Evolutionary conservation across 2,888 invertebrate species (phyloP).

Genomic region (Tachina grossa): DNA sequence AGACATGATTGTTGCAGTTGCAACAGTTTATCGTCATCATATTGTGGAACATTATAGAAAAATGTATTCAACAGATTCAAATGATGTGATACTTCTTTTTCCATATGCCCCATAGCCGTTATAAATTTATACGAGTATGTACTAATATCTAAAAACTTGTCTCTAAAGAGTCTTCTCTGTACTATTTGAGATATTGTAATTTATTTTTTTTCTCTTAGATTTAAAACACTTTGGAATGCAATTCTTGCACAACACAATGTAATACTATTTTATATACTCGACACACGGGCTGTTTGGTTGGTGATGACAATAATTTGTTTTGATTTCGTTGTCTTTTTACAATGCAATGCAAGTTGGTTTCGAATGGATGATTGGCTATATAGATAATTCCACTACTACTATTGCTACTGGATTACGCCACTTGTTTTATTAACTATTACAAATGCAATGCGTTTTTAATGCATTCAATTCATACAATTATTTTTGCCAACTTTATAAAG

Average conservation of each 20-base stretch:
- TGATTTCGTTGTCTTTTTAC: slow-evolving; percentile 42
- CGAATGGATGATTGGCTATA: slow-evolving; percentile 27
- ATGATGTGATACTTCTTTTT: slow-evolving; percentile 66
- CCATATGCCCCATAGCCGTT: slow-evolving; percentile 17
- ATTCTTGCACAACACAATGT: slow-evolving; percentile 62
- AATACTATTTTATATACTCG: slow-evolving; percentile 42
- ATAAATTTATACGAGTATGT: background rate
- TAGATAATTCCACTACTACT: slow-evolving; percentile 44
- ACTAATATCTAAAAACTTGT: background rate
- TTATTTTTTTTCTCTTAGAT: slow-evolving; percentile 33
- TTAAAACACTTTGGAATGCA: slow-evolving; percentile 61
- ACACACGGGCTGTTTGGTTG: slow-evolving; percentile 13
- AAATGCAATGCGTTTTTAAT: slow-evolving; percentile 62
- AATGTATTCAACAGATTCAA: slow-evolving; percentile 60
- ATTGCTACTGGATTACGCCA: slow-evolving; percentile 57
- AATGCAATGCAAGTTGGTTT: slow-evolving; percentile 1
- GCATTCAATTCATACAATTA: slow-evolving; percentile 43
- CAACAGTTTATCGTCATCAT: slow-evolving; percentile 8
- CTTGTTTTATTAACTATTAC: slow-evolving; percentile 46
- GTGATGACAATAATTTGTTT: slow-evolving; percentile 68
- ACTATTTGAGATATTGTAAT: slow-evolving; percentile 39
- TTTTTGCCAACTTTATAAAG: slow-evolving; percentile 21
- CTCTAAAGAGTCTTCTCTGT: slow-evolving; percentile 48
- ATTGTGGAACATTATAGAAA: slow-evolving; percentile 9
- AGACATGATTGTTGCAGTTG: slow-evolving; percentile 5